Evolutionary conservation across 2,797 vertebrate species (phyloP).

Genomic region (Gobio occitaniae): DNA sequence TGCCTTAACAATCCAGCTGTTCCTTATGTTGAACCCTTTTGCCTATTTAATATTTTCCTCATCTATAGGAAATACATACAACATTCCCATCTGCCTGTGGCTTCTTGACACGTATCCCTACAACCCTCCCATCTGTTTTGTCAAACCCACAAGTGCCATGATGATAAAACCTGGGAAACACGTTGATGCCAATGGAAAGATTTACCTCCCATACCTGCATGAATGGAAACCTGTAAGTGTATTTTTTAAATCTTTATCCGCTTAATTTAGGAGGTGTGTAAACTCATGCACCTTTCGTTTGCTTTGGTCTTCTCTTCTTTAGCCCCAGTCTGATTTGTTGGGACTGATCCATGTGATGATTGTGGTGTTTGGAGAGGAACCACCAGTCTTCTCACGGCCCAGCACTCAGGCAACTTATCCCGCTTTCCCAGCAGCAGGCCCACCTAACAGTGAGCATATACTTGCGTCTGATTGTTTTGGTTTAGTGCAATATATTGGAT

Average conservation of each 20-base stretch:
- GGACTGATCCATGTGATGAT: conserved; percentile 98
- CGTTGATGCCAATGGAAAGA: conserved; percentile 97
- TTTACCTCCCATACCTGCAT: conserved; percentile 98
- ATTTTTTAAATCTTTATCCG: not conserved
- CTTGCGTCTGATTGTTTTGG: not conserved
- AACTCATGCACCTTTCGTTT: not conserved
- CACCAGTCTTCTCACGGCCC: conserved; percentile 95
- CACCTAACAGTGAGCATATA: conserved; percentile 87
- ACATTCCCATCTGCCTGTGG: conserved; percentile 98
- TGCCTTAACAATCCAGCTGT: not conserved
- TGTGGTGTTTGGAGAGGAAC: conserved; percentile 96
- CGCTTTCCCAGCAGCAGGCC: conserved; percentile 90
- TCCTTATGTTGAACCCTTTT: not conserved
- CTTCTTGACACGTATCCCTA: conserved; percentile 96
- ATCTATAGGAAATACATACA: conserved; percentile 89
- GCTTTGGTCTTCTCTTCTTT: conserved; percentile 29
- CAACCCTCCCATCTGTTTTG: conserved; percentile 98
- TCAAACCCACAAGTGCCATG: conserved; percentile 98
- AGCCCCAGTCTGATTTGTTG: conserved; percentile 95
- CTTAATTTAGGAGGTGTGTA: not conserved
- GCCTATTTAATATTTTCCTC: not conserved
- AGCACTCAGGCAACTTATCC: conserved; percentile 84
- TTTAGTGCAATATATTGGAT: not conserved
- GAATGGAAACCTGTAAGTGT: conserved; percentile 97
- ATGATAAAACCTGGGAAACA: conserved; percentile 99